phyloP scores from a whole-genome alignment of 2,113 vertebrate genomes.

The Dolichotis patagonum region DNA sequence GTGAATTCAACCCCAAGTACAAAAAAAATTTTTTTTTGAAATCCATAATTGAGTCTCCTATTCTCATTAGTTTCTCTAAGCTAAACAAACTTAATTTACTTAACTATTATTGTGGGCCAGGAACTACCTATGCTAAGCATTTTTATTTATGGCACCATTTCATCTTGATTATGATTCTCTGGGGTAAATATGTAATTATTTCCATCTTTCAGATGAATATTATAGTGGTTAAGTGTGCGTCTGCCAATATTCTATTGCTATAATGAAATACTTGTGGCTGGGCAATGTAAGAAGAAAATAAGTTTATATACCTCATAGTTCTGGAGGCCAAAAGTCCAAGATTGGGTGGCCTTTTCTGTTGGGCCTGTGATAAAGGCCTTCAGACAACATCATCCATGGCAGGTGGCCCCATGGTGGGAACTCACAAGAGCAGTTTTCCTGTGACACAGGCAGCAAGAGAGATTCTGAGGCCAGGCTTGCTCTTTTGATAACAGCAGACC shows the following conservation, averaged over 20 bases:
- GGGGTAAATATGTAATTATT: background rate
- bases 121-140: background rate
- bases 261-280: background rate
- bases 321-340: background rate
- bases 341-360: background rate
- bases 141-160: background rate
- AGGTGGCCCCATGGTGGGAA: background rate
- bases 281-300: background rate
- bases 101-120: conserved; percentile 6
- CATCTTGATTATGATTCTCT: background rate
- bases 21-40: too few species aligned
- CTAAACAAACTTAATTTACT: conserved; percentile 69
- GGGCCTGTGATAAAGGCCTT: background rate
- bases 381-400: background rate
- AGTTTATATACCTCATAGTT: background rate
- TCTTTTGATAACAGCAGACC: background rate
- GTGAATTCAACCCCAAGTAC: too few species aligned
- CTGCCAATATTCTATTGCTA: background rate
- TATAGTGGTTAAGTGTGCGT: background rate
- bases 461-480: background rate
- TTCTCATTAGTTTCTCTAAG: conserved; percentile 52
- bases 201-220: background rate
- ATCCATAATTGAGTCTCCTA: conserved; percentile 58
- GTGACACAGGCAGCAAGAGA: background rate
- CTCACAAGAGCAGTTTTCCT: background rate